These are phyloP conservation scores for Neolamprologus modestus DNA, from an alignment of 2,113 vertebrate species.

Conservation along the genomic window DNA sequence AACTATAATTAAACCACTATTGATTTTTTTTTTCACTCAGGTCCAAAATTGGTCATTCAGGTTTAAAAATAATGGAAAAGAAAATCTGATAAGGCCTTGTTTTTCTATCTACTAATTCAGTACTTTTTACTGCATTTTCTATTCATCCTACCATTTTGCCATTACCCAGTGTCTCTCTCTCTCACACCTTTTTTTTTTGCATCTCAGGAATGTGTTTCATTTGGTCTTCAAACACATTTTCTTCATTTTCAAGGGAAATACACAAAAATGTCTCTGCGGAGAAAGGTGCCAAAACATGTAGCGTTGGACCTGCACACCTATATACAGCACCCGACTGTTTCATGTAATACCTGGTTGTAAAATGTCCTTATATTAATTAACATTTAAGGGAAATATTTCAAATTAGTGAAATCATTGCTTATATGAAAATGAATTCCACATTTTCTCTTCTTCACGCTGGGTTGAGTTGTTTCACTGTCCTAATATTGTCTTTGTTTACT, in stretches of 20 bases:
- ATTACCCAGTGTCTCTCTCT: neutral
- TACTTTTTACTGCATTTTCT: neutral
- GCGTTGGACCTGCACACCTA: neutral
- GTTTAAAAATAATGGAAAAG: neutral
- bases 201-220: neutral
- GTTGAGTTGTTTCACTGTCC: rapidly evolving
- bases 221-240: neutral
- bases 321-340: neutral
- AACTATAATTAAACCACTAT: neutral
- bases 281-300: neutral
- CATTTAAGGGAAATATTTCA: neutral
- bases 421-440: neutral
- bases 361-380: neutral
- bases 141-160: neutral
- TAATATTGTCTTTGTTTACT: neutral
- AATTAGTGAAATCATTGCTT: neutral
- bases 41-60: neutral
- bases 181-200: neutral
- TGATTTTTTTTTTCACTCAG: neutral
- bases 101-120: neutral
- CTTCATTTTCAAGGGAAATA: neutral
- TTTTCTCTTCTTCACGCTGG: neutral
- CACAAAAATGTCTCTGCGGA: neutral
- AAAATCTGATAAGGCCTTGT: neutral
- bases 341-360: neutral